Evolutionary conservation across 2,888 invertebrate species (phyloP), one percentile per base, ranked within the genome.

Genomic region (Sycophila texana): DNA sequence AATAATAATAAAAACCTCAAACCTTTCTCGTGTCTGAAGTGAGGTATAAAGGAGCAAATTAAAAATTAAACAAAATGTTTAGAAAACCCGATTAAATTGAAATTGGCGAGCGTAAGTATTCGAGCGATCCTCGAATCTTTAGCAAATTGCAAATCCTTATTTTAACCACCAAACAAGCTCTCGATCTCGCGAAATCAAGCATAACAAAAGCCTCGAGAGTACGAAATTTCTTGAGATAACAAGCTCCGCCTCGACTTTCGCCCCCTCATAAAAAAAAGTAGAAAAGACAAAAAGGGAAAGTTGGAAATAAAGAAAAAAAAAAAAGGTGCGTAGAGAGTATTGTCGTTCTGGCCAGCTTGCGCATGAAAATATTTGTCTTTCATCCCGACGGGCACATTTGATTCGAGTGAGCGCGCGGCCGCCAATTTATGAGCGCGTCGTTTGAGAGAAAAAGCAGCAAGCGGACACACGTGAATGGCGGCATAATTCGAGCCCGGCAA

Each of bases 291-390:
- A 39, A 57, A n/a, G 53, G 22, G 10, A 2, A 55, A 47, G 0
- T 22, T 47, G 39, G 7, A 39, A 39, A 39, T 10, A 39, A 39
- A 39, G 7, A 57, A 26, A 30, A 51, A 58, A 47, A 60, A 58
- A 3, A 26, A 26, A 26, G 26, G 26, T 26, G 14, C 16, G 18
- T 58, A 39, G 63, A 0, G 18, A 16, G 12, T 30, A 30, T 39
- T 47, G n/a, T 47, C 39, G 1, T 20, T 16, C 7, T 10, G 18
- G 51, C 18, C n/a, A 14, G 18, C 12, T 72, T 22, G 55, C 16
- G 7, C 22, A 22, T 1, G 49, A 68, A 61, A 68, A 78, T 78
- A 63, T 73, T 68, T 73, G 16, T 55, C 55, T 63, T 78, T 55
- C 72, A 67, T 77, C 55, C 4, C 13, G 22, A 5, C 60, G 60